A percentile compares a stretch with the other conserved stretches of the same genome.
These are phyloP conservation scores for Prunella fulvescens DNA, from an alignment of 2,113 vertebrate genomes.

Conservation along the genomic window DNA sequence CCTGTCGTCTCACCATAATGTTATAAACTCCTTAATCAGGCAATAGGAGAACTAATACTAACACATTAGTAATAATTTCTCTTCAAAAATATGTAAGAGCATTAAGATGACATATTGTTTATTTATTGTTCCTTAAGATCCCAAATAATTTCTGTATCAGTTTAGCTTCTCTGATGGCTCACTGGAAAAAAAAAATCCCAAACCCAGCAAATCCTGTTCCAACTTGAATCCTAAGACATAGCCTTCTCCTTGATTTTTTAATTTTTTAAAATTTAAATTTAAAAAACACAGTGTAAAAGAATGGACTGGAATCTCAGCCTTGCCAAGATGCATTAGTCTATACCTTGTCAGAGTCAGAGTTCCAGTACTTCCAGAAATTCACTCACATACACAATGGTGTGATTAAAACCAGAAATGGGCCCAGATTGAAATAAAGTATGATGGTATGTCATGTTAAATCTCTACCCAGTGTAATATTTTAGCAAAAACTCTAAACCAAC, in stretches of 20 bases:
- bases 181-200: background rate
- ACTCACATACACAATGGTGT: background rate
- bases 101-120: background rate
- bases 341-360: background rate
- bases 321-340: background rate
- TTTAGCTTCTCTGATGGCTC: background rate
- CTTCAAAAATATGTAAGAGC: constrained; percentile 22
- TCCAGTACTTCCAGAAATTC: background rate
- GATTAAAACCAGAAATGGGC: background rate
- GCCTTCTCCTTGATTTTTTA: background rate
- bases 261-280: background rate
- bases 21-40: constrained; percentile 49
- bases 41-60: constrained; percentile 49
- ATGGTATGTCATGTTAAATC: background rate
- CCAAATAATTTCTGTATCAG: background rate
- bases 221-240: background rate
- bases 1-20: constrained; percentile 23
- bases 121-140: constrained; percentile 21
- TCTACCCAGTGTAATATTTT: background rate
- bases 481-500: background rate
- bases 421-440: background rate
- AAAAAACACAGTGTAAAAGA: background rate
- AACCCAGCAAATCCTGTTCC: background rate
- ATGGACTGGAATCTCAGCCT: background rate
- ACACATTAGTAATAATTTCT: constrained; percentile 37